A percentile compares a stretch with the other conserved stretches of the same genome.
phyloP scores from a whole-genome alignment of 2,797 vertebrate species.

The Acanthopagrus latus region DNA sequence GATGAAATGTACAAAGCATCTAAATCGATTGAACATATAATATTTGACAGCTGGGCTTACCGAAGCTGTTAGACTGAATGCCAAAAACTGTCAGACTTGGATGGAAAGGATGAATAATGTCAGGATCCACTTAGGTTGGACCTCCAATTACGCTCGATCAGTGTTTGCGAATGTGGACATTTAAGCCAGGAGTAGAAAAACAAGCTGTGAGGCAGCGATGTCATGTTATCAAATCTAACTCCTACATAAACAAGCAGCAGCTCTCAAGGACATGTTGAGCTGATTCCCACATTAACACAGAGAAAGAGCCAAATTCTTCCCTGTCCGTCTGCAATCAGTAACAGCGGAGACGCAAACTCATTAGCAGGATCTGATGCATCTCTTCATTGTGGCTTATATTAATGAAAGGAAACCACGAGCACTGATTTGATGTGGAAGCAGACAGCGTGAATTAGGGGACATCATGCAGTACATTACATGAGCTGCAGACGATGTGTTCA shows the following conservation, averaged over 20 bases:
- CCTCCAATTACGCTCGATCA: neutral
- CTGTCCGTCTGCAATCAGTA: conserved; percentile 3
- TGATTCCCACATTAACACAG: too few species aligned
- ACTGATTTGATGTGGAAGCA: conserved; percentile 13
- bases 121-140: neutral
- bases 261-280: neutral
- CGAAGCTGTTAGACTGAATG: neutral
- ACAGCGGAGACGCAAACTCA: conserved; percentile 6
- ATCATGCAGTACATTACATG: neutral
- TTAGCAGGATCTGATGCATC: conserved; percentile 7
- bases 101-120: neutral
- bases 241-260: neutral
- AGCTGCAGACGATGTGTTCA: conserved; percentile 12
- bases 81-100: neutral
- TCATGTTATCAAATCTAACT: neutral
- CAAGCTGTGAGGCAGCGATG: neutral
- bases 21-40: neutral
- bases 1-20: neutral
- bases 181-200: too few species aligned
- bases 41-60: neutral
- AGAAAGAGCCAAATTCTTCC: neutral
- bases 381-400: neutral
- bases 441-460: conserved; percentile 17
- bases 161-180: neutral
- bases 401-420: neutral